Base-by-base conservation (phyloP, 2,797 vertebrate species). In the Peromyscus melanophrys region DNA sequence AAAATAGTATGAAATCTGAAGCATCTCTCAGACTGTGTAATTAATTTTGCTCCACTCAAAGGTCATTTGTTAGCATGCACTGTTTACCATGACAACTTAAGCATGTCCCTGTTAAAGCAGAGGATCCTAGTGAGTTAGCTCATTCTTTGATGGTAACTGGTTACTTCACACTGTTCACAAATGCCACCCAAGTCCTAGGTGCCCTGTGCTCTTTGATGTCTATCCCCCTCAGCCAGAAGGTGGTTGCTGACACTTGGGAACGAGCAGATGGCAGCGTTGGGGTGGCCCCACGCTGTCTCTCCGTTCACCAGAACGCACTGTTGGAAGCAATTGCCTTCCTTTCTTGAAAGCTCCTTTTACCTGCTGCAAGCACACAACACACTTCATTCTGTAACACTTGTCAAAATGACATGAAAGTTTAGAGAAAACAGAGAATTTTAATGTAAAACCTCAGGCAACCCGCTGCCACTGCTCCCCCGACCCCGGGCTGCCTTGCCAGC, bases 381-480 rank as follows among this genome's bases (percentile, higher is more conserved):
- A 0, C 91, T 95, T 91, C 31, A 29, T 92, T 94, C 91, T 40
- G 17, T 81, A 92, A 83, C 92, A 92, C 81, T 96, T 97, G 95
- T 92, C 93, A 90, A 89, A 97, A 80, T 77, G 92, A 88, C 97
- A 34, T 31, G 16, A 94, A 98, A 98, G 95, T 84, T 85, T 27
- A 97, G 75, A 95, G 86, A 92, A 96, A 92, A 97, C 69, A 94
- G 31, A 90, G 97, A 96, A 94, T 98, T 97, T 97, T 96, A 97
- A 65, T 96, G 95, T 59, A 92, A 98, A 96, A 89, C 84, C 80
- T 76, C 81, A 69, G 94, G 96, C 94, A 88, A 63, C 89, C 94
- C 67, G 96, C 96, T 97, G 97, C 95, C 96, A 89, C 71, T 93
- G 52, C 29, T n/a, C 12, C 10, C 31, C 6, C 3, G 0, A 7